A percentile compares a stretch with the other conserved stretches of the same genome.
These are phyloP conservation scores for Perognathus longimembris DNA, from an alignment of 2,113 vertebrate species.

Conservation along the genomic window DNA sequence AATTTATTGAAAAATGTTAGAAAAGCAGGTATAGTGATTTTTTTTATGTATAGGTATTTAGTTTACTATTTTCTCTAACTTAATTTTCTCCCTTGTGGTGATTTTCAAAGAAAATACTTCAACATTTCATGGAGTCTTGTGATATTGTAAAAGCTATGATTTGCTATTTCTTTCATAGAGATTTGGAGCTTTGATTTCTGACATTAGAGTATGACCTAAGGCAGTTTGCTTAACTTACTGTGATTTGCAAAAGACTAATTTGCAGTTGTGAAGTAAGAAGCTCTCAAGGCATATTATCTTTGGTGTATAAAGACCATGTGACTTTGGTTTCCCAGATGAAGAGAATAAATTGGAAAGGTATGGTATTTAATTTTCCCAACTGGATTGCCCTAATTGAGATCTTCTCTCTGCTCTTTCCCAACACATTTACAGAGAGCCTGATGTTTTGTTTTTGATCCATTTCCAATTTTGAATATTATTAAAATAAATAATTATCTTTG, in stretches of 20 bases:
- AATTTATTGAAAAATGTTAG: background rate
- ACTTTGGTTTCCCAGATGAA: background rate
- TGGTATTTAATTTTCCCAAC: background rate
- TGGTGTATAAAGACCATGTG: background rate
- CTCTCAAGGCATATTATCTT: background rate
- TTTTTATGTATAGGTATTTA: background rate
- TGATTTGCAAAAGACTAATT: background rate
- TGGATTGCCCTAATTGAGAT: background rate
- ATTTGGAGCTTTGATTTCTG: conserved; percentile 38
- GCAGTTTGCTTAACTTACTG: background rate
- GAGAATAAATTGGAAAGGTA: background rate
- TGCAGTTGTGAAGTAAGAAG: background rate
- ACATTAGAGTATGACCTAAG: background rate
- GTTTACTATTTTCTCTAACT: background rate
- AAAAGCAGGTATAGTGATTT: background rate
- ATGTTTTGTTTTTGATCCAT: background rate
- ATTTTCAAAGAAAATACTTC: conserved; percentile 42
- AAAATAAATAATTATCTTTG: background rate
- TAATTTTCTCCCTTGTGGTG: background rate
- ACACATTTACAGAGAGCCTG: background rate
- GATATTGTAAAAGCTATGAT: background rate
- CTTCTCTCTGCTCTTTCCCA: background rate
- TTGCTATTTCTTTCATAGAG: background rate
- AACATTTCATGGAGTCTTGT: background rate
- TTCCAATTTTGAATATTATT: background rate